Base-by-base conservation (phyloP, 2,797 vertebrate genomes). In the Avahi laniger region DNA sequence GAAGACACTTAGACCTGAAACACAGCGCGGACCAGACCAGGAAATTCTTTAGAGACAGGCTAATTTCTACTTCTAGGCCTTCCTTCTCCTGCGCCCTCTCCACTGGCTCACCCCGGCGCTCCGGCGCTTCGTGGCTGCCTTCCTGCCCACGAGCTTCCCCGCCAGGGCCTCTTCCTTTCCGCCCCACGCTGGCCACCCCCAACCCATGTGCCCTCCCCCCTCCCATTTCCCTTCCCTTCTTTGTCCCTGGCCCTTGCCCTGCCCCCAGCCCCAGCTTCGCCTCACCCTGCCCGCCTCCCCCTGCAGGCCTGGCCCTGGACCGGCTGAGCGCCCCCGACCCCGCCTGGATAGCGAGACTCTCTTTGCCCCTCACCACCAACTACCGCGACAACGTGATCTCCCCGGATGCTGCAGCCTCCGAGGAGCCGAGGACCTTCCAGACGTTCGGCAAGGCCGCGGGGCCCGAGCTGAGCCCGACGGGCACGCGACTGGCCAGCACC, bases 321-420 rank as follows among this genome's bases (percentile, higher is more conserved):
- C 97, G 98, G 89, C 98, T 98, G 80, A 98, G 98, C 0, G 96
- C 98, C 63, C 98, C 97, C 0, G 99, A 99, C 96, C 99, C 99
- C 0, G 98, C 98, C 4, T 99, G 99, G 99, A 99, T 99, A 98
- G 99, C 99, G 13, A 98, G 99, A 52, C 98, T 99, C 43, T 99
- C 99, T 26, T 97, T 99, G 88, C 99, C 99, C 0, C 98, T 99
- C 92, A 91, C 98, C 11, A 67, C 98, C 0, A 99, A 99, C 96
- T 99, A 99, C 98, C 99, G 99, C 38, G 99, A 99, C 97, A 99
- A 99, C 0, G 76, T 99, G 65, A 99, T 99, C 96, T 99, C 98
- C 78, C 99, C 99, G 0, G 98, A 98, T 0, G 96, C 98, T 1
- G 98, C 95, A 0, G 97, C 97, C 2, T 98, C 98, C 30, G 98